These are phyloP conservation scores for Aromia moschata DNA, from an alignment of 2,888 invertebrate genomes.

Conservation along the genomic window DNA sequence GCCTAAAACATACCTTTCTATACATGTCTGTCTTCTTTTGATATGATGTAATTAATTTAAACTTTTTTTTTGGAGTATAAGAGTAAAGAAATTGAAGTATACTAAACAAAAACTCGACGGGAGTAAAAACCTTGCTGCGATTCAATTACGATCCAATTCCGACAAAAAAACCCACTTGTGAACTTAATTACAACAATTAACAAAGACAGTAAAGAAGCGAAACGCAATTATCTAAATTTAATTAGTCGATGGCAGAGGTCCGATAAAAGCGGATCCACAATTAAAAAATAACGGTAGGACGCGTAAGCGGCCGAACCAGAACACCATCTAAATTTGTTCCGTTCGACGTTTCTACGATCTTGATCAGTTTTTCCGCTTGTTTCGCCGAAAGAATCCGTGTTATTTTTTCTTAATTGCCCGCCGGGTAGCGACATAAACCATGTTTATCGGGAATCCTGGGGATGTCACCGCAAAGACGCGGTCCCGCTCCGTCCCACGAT, in stretches of 20 bases:
- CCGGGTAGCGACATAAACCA: slow-evolving; percentile 39
- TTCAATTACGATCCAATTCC: neutral
- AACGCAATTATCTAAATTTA: slow-evolving; percentile 26
- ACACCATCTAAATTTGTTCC: slow-evolving; percentile 46
- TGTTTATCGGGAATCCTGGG: slow-evolving; percentile 36
- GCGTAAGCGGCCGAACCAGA: slow-evolving; percentile 18
- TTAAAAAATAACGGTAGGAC: slow-evolving; percentile 32
- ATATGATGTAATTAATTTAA: too few species aligned
- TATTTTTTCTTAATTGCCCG: slow-evolving; percentile 46
- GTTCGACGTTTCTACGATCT: slow-evolving; percentile 43
- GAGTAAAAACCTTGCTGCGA: neutral
- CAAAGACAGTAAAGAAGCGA: slow-evolving; percentile 22
- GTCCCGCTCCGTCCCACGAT: slow-evolving; percentile 50
- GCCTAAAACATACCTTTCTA: too few species aligned
- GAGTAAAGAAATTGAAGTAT: too few species aligned
- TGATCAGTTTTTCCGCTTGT: slow-evolving; percentile 45
- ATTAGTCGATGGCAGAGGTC: slow-evolving; percentile 21
- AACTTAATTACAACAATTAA: slow-evolving; percentile 31
- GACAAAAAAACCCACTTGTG: neutral
- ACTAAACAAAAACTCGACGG: neutral
- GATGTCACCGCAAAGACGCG: slow-evolving; percentile 41
- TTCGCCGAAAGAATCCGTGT: slow-evolving; percentile 43
- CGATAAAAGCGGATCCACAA: slow-evolving; percentile 29
- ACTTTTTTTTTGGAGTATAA: too few species aligned
- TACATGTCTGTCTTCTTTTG: too few species aligned